Percentiles rank a stretch among this genome's conserved stretches.
Conservation (phyloP, 2,888 invertebrate genomes). For the Automeris io region DNA sequence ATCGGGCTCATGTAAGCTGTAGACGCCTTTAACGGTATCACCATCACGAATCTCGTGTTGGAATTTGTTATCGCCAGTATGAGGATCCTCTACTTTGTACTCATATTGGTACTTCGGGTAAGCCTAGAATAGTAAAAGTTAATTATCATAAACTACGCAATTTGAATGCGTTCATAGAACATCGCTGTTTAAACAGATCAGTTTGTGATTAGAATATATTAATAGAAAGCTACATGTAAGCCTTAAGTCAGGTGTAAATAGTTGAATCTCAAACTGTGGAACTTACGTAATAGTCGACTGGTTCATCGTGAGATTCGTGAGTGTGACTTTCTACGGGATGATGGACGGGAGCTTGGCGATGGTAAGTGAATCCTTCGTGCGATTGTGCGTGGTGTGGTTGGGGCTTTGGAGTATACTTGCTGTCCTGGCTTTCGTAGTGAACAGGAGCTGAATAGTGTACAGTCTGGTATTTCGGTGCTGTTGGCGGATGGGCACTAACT, state of each 20-base stretch:
- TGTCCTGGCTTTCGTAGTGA: constrained; percentile 14
- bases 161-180: constrained; percentile 28
- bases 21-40: constrained; percentile 80
- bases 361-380: constrained; percentile 19
- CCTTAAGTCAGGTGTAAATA: constrained; percentile 25
- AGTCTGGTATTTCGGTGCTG: constrained; percentile 21
- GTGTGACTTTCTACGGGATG: constrained; percentile 30
- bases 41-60: constrained; percentile 78
- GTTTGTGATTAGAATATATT: constrained; percentile 42
- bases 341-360: constrained; percentile 29
- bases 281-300: constrained; percentile 70
- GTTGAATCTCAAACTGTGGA: constrained; percentile 35
- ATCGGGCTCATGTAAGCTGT: constrained; percentile 77
- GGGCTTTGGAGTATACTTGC: constrained; percentile 22
- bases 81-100: constrained; percentile 79
- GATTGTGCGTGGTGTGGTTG: constrained; percentile 18
- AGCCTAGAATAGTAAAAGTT: constrained; percentile 46
- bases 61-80: constrained; percentile 79
- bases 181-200: constrained; percentile 33
- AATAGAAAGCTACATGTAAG: constrained; percentile 55
- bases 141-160: constrained; percentile 24
- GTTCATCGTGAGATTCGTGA: constrained; percentile 49
- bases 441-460: constrained; percentile 17
- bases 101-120: constrained; percentile 78
- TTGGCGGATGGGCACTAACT: constrained; percentile 16